phyloP scores from a whole-genome alignment of 2,113 vertebrate genomes.

The Tor tambroides region DNA sequence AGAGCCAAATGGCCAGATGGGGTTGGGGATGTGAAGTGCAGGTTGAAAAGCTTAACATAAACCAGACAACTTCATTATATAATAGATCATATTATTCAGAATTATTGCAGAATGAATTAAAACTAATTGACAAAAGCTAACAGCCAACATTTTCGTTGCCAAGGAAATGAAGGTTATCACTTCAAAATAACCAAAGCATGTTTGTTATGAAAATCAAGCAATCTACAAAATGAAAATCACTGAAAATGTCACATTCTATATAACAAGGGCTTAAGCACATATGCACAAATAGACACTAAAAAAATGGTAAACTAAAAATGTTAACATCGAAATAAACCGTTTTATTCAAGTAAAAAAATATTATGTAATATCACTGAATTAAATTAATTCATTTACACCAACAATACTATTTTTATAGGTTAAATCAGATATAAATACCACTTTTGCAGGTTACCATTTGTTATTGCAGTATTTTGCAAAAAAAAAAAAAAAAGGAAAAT shows the following conservation, averaged over 20 bases:
- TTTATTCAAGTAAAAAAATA: background rate
- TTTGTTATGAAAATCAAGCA: background rate
- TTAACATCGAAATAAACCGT: background rate
- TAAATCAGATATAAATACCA: background rate
- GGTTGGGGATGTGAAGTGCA: background rate
- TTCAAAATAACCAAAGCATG: background rate
- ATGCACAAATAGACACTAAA: no score
- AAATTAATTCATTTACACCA: background rate
- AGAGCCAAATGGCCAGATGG: constrained; percentile 8
- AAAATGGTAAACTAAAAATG: background rate
- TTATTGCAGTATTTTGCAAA: background rate
- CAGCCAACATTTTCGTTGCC: background rate
- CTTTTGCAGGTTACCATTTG: background rate
- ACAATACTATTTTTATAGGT: background rate
- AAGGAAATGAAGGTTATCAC: background rate
- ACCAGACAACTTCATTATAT: constrained; percentile 4
- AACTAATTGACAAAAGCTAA: background rate
- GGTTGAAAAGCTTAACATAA: background rate
- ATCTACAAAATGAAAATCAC: background rate
- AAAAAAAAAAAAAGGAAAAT: background rate
- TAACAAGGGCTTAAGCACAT: background rate
- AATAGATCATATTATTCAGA: background rate
- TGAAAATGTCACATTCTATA: background rate
- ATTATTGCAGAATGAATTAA: background rate
- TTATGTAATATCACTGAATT: no score